Base-by-base conservation (phyloP, 2,113 vertebrate species). In the Daboia siamensis region DNA sequence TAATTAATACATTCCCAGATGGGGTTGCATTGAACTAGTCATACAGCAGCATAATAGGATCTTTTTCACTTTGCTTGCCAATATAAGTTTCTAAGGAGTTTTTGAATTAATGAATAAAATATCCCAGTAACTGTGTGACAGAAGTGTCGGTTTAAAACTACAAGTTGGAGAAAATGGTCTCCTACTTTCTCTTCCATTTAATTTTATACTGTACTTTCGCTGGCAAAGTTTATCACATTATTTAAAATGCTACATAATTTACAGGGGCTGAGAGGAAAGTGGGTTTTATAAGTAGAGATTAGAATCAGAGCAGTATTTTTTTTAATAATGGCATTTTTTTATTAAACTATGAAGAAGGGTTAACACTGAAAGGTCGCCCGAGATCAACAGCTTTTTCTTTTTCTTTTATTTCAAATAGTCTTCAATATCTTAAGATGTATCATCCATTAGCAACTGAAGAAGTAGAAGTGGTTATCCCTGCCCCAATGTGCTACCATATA, bases 351-450 rank as follows among this genome's bases (percentile, higher is more conserved):
- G 51, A 87, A n/a, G 93, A 91, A 93, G 26, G 89, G 89, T 64
- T 94, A 93, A 93, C n/a, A 61, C 59, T 94, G 91, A 91, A 90
- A 84, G 61, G 94, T 89, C 92, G 33, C 85, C 87, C 84, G 59
- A 90, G 95, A 95, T 97, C 91, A 97, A 93, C 92, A 91, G 44
- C 94, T 97, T 95, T 92, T 94, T 95, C 91, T 95, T 93, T 92
- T 91, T 96, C 94, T 95, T 95, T 90, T 48, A 95, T 96, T 95
- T 90, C 94, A 93, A 92, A 84, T 52, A 85, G 90, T 54, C 0
- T 94, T 97, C 94, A 74, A 94, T 97, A 91, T 94, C 90, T 93
- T 94, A 93, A 94, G 95, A 95, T 90, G 74, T 51, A 95, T 95
- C 89, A 88, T 15, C 39, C 87, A 95, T 97, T 97, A 92, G 95